phyloP scores from a whole-genome alignment of 2,797 vertebrate species.

The Hydrophis major region DNA sequence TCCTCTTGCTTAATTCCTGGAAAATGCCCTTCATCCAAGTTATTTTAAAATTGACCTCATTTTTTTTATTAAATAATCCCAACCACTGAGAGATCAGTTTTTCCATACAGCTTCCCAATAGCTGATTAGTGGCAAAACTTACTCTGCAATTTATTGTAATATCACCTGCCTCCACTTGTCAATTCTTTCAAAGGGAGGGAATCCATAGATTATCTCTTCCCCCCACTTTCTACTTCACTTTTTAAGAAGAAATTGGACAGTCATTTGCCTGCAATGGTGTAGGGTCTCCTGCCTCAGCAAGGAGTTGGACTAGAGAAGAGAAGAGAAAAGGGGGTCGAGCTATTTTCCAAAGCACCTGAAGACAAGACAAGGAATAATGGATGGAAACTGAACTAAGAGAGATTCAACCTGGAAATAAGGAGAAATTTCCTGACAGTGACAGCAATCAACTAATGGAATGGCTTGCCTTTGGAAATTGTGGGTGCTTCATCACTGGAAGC shows the following conservation, averaged over 20 bases:
- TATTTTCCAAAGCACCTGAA: no score
- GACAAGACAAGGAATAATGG: no score
- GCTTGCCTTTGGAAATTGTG: no score
- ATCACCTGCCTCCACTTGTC: background rate
- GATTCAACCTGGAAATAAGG: no score
- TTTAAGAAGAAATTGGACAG: background rate
- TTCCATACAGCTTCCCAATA: background rate
- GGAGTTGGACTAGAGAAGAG: no score
- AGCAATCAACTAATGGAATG: no score
- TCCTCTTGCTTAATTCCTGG: background rate
- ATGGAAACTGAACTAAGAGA: no score
- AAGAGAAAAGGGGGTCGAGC: no score
- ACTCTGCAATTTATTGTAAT: background rate
- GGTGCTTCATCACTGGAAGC: no score
- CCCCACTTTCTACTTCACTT: background rate
- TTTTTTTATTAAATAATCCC: background rate
- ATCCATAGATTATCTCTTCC: background rate
- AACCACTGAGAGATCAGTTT: background rate
- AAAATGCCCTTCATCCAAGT: background rate
- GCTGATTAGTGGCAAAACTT: background rate
- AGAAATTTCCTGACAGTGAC: no score
- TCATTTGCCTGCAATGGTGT: no score
- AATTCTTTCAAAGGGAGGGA: background rate
- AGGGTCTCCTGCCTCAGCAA: no score
- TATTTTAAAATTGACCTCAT: background rate